phyloP scores from a whole-genome alignment of 2,113 vertebrate genomes.

The Labeo rohita region DNA sequence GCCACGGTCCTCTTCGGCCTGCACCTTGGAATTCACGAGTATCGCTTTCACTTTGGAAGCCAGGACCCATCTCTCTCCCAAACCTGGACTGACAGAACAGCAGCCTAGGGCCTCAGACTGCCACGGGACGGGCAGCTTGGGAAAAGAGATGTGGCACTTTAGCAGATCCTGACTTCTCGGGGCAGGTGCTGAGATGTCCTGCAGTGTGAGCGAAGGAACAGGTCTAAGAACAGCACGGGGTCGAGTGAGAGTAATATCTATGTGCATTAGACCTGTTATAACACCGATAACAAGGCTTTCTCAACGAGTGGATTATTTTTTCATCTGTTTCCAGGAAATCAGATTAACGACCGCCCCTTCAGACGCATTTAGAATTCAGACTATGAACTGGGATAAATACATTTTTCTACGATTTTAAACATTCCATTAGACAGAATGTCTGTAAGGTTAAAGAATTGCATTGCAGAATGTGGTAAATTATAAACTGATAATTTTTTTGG shows the following conservation, averaged over 20 bases:
- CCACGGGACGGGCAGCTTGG: not conserved
- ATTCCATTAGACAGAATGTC: not conserved
- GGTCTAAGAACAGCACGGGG: slow-evolving; percentile 9
- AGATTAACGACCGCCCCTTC: not conserved
- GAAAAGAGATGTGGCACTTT: slow-evolving; percentile 46
- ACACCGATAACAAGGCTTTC: not conserved
- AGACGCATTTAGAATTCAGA: not conserved
- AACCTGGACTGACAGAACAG: slow-evolving; percentile 62
- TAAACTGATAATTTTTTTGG: not conserved
- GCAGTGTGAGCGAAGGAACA: slow-evolving; percentile 2
- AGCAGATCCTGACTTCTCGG: slow-evolving; percentile 44
- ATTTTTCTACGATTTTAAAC: not conserved
- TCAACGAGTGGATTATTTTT: not conserved
- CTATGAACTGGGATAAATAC: not conserved
- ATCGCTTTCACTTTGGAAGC: slow-evolving; percentile 71
- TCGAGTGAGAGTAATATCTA: slow-evolving; percentile 42
- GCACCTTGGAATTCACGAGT: slow-evolving; percentile 66
- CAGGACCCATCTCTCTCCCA: slow-evolving; percentile 55
- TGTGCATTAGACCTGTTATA: slow-evolving; percentile 18
- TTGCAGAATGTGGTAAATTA: not conserved
- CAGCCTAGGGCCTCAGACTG: slow-evolving; percentile 41
- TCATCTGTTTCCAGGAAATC: not conserved
- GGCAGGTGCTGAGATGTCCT: slow-evolving; percentile 19
- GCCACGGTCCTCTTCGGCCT: slow-evolving; percentile 56
- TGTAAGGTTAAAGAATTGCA: not conserved